These are phyloP conservation scores for Anorthoa munda DNA, from an alignment of 2,888 invertebrate species.

Conservation along the genomic window DNA sequence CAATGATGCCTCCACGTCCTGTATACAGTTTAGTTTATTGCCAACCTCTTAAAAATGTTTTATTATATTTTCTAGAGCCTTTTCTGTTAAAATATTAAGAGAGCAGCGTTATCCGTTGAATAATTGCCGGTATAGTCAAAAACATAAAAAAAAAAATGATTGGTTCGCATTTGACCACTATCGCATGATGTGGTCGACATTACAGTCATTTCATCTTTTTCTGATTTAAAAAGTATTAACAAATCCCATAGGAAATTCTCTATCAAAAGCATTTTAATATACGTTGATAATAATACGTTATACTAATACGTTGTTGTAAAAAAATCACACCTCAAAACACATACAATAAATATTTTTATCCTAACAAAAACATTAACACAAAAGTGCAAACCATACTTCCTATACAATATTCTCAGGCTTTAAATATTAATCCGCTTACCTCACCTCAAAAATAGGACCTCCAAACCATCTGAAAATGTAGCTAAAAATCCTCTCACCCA, in stretches of 20 bases:
- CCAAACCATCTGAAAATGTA: neutral
- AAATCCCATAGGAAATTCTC: neutral
- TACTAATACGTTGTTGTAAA: too few species aligned
- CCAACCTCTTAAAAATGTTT: conserved; percentile 53
- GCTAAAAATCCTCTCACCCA: conserved; percentile 2
- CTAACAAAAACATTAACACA: neutral
- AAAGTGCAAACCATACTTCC: conserved; percentile 1
- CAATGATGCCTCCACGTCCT: conserved; percentile 48
- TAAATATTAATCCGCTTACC: conserved; percentile 29
- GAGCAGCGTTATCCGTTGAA: neutral
- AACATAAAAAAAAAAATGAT: too few species aligned
- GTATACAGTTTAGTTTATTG: conserved; percentile 58
- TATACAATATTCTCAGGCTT: neutral
- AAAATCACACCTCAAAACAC: neutral
- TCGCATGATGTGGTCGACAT: too few species aligned
- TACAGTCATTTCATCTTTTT: neutral
- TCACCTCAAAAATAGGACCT: conserved; percentile 15
- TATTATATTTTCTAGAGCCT: conserved; percentile 7
- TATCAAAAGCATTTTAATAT: too few species aligned
- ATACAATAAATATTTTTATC: neutral
- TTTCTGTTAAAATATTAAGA: neutral
- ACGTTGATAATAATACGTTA: too few species aligned
- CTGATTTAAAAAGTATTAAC: neutral
- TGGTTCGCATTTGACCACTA: too few species aligned
- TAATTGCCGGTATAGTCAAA: too few species aligned